Evolutionary conservation across 2,113 vertebrate genomes (phyloP).

Genomic region (Lasiurus cinereus): DNA sequence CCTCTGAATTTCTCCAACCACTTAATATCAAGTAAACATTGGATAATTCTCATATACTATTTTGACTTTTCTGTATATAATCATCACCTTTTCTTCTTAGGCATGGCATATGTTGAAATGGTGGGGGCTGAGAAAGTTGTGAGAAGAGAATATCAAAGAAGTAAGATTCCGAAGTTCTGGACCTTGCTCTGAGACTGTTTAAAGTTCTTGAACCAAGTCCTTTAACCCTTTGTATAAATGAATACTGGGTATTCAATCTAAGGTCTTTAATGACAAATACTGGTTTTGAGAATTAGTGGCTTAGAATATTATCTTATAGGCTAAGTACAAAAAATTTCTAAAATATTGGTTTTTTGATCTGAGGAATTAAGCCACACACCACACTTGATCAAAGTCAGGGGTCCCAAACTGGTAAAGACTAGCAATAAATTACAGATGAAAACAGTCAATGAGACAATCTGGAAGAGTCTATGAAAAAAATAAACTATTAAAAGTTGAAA

Average conservation of each 20-base stretch:
- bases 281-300: slow-evolving; percentile 14
- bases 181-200: not conserved
- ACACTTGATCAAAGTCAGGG: slow-evolving; percentile 47
- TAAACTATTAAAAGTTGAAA: slow-evolving; percentile 39
- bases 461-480: not conserved
- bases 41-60: slow-evolving; percentile 24
- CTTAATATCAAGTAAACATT: slow-evolving; percentile 29
- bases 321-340: slow-evolving; percentile 39
- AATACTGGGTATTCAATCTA: not conserved
- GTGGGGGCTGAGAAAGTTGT: not conserved
- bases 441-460: not conserved
- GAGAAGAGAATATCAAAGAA: not conserved
- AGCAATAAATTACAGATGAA: not conserved
- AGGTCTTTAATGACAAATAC: slow-evolving; percentile 29
- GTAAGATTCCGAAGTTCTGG: not conserved
- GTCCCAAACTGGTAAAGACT: slow-evolving; percentile 34
- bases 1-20: slow-evolving; percentile 22
- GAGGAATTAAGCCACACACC: slow-evolving; percentile 51
- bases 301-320: slow-evolving; percentile 30
- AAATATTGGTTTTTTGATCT: slow-evolving; percentile 51
- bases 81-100: slow-evolving; percentile 2
- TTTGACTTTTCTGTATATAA: not conserved
- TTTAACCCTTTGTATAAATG: not conserved
- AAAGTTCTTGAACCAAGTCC: slow-evolving; percentile 22
- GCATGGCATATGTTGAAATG: not conserved